These are phyloP conservation scores for Eristalinus sepulchralis DNA, from an alignment of 2,888 invertebrate genomes.

Conservation along the genomic window DNA sequence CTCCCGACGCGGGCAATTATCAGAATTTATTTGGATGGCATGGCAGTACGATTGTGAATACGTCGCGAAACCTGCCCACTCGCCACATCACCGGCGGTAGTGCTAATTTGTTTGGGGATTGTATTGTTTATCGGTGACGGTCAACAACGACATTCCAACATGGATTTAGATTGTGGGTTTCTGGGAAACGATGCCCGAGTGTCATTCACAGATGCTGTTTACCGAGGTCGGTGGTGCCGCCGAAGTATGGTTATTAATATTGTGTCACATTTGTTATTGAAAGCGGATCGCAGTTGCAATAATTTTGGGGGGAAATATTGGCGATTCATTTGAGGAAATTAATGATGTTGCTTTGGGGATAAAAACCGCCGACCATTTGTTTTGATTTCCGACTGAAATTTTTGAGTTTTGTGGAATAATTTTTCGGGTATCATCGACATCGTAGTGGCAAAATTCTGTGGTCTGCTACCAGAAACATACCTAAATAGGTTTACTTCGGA, in stretches of 20 bases:
- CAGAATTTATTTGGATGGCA: constrained; percentile 52
- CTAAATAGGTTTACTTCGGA: not conserved
- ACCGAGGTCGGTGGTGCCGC: not conserved
- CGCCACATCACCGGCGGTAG: not conserved
- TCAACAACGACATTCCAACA: not conserved
- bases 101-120: constrained; percentile 39
- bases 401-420: constrained; percentile 18
- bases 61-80: not conserved
- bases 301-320: constrained; percentile 35
- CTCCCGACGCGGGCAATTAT: constrained; percentile 25
- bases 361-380: constrained; percentile 15
- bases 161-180: constrained; percentile 12
- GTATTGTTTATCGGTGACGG: constrained; percentile 7
- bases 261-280: constrained; percentile 58
- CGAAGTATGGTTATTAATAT: constrained; percentile 44
- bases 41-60: constrained; percentile 15
- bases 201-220: not conserved
- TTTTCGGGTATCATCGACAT: not conserved
- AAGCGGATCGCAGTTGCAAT: constrained; percentile 30
- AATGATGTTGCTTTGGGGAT: constrained; percentile 55
- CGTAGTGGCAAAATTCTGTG: not conserved
- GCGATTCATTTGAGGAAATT: constrained; percentile 41
- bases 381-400: not conserved
- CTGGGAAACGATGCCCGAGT: constrained; percentile 25
- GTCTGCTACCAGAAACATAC: not conserved